A percentile compares a stretch with the other conserved stretches of the same genome.
phyloP scores from a whole-genome alignment of 2,797 vertebrate species.

The Sebastes trivittatus region DNA sequence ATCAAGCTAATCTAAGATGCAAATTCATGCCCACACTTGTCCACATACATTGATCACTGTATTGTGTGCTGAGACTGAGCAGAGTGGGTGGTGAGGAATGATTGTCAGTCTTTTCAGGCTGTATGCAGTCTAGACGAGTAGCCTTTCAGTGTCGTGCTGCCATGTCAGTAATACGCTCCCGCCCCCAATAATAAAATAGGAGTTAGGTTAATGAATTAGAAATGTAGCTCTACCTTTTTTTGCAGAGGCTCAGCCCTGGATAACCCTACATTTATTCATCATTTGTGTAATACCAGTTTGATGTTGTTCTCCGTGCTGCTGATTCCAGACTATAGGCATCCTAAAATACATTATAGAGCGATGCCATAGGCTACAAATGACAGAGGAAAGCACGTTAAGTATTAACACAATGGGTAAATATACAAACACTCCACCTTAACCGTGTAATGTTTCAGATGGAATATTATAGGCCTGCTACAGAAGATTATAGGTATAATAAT shows the following conservation, averaged over 20 bases:
- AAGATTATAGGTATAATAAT: not conserved
- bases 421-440: not conserved
- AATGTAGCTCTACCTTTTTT: not conserved
- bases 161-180: not conserved
- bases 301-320: not conserved
- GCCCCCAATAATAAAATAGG: not conserved
- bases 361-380: not conserved
- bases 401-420: not conserved
- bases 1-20: not conserved
- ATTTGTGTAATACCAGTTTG: not conserved
- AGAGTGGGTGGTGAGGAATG: conserved; percentile 3
- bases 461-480: not conserved
- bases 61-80: not conserved
- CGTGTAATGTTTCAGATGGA: not conserved
- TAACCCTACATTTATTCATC: not conserved
- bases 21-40: conserved; percentile 4
- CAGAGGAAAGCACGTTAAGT: not conserved
- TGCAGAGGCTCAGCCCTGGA: not conserved
- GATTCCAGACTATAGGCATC: not conserved
- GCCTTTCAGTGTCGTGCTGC: not conserved
- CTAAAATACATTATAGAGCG: not conserved
- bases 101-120: not conserved
- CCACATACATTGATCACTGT: not conserved
- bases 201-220: not conserved
- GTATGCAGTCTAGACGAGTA: not conserved